Conservation (phyloP, 2,113 vertebrate genomes). For the Oryzias javanicus region DNA sequence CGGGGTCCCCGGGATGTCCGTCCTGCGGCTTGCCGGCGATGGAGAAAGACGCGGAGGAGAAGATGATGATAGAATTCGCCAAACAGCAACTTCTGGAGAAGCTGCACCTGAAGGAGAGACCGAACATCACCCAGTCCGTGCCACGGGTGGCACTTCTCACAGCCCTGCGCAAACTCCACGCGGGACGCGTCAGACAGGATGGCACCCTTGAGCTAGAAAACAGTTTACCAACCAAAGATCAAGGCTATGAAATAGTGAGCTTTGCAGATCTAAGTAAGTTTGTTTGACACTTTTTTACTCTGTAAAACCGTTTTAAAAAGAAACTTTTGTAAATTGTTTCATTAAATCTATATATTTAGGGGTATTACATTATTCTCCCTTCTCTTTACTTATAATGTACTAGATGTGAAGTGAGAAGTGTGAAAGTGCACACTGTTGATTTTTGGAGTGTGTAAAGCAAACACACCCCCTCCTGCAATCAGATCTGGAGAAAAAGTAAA, state of each 20-base stretch:
- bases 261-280: conserved; percentile 90
- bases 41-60: conserved; percentile 75
- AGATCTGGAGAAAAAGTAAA: not conserved
- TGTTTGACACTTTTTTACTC: conserved; percentile 4
- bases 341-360: no score
- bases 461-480: not conserved
- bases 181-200: conserved; percentile 71
- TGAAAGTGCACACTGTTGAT: not conserved
- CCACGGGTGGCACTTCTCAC: conserved; percentile 81
- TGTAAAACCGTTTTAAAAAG: not conserved
- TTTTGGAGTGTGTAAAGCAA: not conserved
- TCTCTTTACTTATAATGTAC: no score
- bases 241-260: conserved; percentile 91
- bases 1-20: conserved; percentile 60
- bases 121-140: conserved; percentile 82
- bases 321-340: not conserved
- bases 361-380: no score
- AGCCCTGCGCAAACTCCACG: conserved; percentile 82
- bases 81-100: conserved; percentile 89
- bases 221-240: conserved; percentile 62
- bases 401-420: no score
- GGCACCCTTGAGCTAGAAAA: conserved; percentile 60
- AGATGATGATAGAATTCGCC: conserved; percentile 81
- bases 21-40: conserved; percentile 73
- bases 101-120: conserved; percentile 85